A percentile compares a stretch with the other conserved stretches of the same genome.
Evolutionary conservation across 2,888 invertebrate species (phyloP).

Genomic region (Epistrophe eligans): DNA sequence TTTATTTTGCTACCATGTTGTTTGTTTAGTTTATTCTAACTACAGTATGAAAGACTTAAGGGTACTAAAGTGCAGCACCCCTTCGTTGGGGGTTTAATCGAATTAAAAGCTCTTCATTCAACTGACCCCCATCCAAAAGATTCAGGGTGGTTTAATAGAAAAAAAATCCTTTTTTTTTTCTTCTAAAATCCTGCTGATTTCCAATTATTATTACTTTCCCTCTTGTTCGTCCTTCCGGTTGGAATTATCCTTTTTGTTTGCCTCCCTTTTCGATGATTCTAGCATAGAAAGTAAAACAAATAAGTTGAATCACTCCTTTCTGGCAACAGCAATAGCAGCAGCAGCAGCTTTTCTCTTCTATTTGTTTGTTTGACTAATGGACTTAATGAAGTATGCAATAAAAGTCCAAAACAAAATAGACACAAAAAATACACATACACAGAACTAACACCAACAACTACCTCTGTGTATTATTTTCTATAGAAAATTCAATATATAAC

Average conservation of each 20-base stretch:
- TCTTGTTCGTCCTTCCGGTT: constrained; percentile 35
- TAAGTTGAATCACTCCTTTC: constrained; percentile 64
- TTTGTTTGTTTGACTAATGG: constrained; percentile 76
- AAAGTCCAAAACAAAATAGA: constrained; percentile 54
- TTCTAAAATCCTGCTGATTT: constrained; percentile 67
- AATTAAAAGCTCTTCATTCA: constrained; percentile 48
- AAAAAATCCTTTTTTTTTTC: constrained; percentile 25
- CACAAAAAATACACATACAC: not conserved
- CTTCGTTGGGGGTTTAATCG: constrained; percentile 46
- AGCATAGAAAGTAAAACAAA: constrained; percentile 55
- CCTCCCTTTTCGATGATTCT: not conserved
- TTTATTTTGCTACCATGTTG: not conserved
- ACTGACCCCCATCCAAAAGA: not conserved
- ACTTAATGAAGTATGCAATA: constrained; percentile 75
- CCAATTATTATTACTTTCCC: constrained; percentile 71
- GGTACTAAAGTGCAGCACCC: constrained; percentile 53
- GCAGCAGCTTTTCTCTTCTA: constrained; percentile 26
- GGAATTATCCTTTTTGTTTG: constrained; percentile 40
- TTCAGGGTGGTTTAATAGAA: not conserved
- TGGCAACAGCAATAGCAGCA: no score
- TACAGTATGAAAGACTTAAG: constrained; percentile 6
- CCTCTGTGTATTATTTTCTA: not conserved
- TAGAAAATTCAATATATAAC: not conserved
- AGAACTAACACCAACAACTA: not conserved
- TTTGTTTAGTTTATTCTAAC: not conserved